Evolutionary conservation across 2,888 invertebrate genomes (phyloP), one percentile per base, ranked within the genome.

Genomic region (Pyralis farinalis): DNA sequence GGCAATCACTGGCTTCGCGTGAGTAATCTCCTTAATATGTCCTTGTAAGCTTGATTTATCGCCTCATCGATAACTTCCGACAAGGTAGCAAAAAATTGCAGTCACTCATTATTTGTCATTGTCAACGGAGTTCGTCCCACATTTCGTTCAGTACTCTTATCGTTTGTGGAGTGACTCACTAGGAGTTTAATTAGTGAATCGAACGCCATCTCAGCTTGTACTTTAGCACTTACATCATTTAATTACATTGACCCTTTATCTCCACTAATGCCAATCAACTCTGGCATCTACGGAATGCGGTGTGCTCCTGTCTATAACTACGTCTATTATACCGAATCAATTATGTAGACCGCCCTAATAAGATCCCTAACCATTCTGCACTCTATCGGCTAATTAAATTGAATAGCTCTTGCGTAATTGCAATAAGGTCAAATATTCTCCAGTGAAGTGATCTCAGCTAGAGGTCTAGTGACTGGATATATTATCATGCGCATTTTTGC

Each of bases 171-270:
- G 31, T 41, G 34, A 25, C 20, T 28, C 10, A 34, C 20, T 27
- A 28, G 11, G 36, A 25, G 12, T 33, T 33, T 42, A 31, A 37
- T 42, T 35, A 36, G 37, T 28, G 42, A 28, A 12, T 12, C 35
- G 22, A 16, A 4, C 16, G 16, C 16, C n/a, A 27, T 37, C 40
- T 37, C 16, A 31, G 16, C 11, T 30, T 12, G 45, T 47, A 46
- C 40, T 53, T 40, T 39, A 50, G 46, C 57, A 60, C 59, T 69
- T 63, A 64, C 30, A 25, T 32, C 45, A 36, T 46, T 16, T 70
- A 66, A 64, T 70, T 60, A 57, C 55, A 56, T 69, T 71, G 75
- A 79, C 74, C 75, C 71, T 70, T 37, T 37, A 37, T 37, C 37
- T 30, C 37, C 22, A 65, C 63, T 63, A 48, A 63, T 63, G 60